Evolutionary conservation across 2,113 vertebrate species (phyloP).

Genomic region (Phylloscopus trochiloides): DNA sequence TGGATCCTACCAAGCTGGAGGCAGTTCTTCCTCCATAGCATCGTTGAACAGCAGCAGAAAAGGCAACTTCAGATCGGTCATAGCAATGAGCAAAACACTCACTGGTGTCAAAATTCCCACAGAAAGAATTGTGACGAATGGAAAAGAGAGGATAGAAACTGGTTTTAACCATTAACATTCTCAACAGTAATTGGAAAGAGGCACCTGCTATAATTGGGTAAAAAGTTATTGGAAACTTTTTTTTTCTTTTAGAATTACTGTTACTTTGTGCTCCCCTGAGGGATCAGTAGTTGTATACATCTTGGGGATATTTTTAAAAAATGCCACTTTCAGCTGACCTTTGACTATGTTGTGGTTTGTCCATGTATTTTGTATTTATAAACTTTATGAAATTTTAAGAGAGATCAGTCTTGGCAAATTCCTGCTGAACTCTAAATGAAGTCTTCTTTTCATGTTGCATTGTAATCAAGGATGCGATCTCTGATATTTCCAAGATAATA

Average conservation of each 20-base stretch:
- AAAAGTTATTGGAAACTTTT: slow-evolving; percentile 17
- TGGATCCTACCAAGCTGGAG: background rate
- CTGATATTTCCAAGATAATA: background rate
- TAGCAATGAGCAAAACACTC: slow-evolving; percentile 59
- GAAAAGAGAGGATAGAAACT: slow-evolving; percentile 27
- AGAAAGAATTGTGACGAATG: slow-evolving; percentile 55
- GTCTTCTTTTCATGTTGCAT: background rate
- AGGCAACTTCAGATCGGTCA: slow-evolving; percentile 59
- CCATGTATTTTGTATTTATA: background rate
- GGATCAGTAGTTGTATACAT: background rate
- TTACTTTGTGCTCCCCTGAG: background rate
- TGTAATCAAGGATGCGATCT: background rate
- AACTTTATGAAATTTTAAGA: background rate
- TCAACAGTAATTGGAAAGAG: slow-evolving; percentile 34
- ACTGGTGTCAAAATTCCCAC: slow-evolving; percentile 60
- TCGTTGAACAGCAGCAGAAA: slow-evolving; percentile 41
- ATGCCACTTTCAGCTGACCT: background rate
- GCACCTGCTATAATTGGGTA: background rate
- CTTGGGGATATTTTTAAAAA: background rate
- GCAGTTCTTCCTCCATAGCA: background rate
- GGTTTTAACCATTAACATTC: background rate
- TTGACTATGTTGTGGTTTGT: background rate
- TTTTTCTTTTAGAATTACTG: background rate
- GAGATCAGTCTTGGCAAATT: background rate
- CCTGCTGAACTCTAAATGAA: background rate